phyloP scores from a whole-genome alignment of 2,113 vertebrate species.

The Hoplias malabaricus region DNA sequence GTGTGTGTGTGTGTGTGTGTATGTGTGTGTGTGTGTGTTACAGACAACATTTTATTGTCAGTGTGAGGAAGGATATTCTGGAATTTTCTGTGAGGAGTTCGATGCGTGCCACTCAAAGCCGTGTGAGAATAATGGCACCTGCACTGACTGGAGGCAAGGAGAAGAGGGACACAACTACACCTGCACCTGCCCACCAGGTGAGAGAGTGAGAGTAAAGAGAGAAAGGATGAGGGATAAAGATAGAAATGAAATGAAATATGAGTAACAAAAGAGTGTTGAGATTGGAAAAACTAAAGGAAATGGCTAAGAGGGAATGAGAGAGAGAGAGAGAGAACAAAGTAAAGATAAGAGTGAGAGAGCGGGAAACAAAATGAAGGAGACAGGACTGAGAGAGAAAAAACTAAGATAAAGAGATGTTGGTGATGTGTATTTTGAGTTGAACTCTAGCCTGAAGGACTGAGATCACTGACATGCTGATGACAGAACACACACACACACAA shows the following conservation, averaged over 20 bases:
- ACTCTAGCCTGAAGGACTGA: background rate
- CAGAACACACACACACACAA: background rate
- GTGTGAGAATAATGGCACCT: constrained; percentile 87
- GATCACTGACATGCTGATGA: background rate
- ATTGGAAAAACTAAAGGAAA: too few relatives aligned
- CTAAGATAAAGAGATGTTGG: background rate
- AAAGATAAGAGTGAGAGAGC: too few relatives aligned
- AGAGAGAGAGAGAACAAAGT: background rate
- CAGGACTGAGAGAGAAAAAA: background rate
- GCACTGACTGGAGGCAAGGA: constrained; percentile 80
- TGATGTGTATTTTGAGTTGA: background rate
- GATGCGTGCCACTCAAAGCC: constrained; percentile 85
- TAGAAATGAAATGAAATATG: too few relatives aligned
- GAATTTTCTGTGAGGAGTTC: constrained; percentile 90
- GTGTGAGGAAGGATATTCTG: constrained; percentile 83
- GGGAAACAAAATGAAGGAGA: too few relatives aligned
- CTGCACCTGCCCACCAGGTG: constrained; percentile 86
- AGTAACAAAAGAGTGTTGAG: too few relatives aligned
- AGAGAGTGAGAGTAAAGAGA: constrained; percentile 44
- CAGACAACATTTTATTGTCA: constrained; percentile 90
- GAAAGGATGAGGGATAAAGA: background rate
- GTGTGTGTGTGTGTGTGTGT: constrained; percentile 31
- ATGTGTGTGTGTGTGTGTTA: constrained; percentile 27
- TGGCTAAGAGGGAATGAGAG: too few relatives aligned
- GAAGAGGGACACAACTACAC: constrained; percentile 84